phyloP scores from a whole-genome alignment of 92 coral and sea anemone species.

The Pocillopora meandrina region DNA sequence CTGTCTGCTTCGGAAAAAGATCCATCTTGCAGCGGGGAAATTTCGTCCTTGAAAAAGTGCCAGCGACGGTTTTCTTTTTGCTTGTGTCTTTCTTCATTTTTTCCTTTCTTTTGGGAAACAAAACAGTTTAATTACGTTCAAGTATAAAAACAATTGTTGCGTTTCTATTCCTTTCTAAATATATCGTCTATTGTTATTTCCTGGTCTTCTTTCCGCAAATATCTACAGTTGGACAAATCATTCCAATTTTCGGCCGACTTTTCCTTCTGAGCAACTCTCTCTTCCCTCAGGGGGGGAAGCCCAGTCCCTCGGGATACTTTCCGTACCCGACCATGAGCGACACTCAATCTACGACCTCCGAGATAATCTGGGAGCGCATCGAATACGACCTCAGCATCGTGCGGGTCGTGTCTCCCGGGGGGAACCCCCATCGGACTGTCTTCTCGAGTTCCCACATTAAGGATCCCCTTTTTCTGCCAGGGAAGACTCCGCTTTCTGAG shows the following conservation, averaged over 20 bases:
- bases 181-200: constrained; percentile 75
- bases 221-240: constrained; percentile 69
- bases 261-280: constrained; percentile 18
- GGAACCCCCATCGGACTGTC: constrained; percentile 5
- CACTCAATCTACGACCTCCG: constrained; percentile 40
- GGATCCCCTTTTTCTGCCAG: constrained; percentile 11
- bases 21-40: too few relatives aligned
- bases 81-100: too few relatives aligned
- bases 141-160: background rate
- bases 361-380: constrained; percentile 29
- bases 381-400: background rate
- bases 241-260: constrained; percentile 49
- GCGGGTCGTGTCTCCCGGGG: background rate
- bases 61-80: too few relatives aligned
- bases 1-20: too few relatives aligned
- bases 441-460: background rate
- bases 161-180: constrained; percentile 55
- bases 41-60: too few relatives aligned
- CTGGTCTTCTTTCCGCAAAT: constrained; percentile 63
- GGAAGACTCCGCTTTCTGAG: background rate
- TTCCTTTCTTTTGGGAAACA: too few relatives aligned
- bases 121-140: too few relatives aligned
- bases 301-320: constrained; percentile 4
- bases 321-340: constrained; percentile 24
- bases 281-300: constrained; percentile 76